phyloP scores from a whole-genome alignment of 1,140 invertebrate genomes.

The Frieseomelitta varia region DNA sequence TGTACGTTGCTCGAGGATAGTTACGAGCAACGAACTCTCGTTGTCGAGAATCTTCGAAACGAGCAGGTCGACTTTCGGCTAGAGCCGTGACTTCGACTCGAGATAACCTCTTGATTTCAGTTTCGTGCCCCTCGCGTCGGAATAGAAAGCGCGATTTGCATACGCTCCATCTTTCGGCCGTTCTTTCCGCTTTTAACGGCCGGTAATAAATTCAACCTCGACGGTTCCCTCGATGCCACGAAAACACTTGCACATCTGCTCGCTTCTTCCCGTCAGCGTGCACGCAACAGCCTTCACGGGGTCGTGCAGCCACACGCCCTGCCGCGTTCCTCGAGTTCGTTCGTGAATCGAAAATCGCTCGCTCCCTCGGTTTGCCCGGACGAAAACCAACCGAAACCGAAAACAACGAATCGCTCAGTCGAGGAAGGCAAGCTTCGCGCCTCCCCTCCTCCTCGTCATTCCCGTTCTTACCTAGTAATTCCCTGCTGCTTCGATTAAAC shows the following conservation, averaged over 20 bases:
- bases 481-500: neutral
- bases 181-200: neutral
- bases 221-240: neutral
- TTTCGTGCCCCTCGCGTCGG: neutral
- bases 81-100: too few relatives aligned
- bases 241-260: conserved; percentile 3
- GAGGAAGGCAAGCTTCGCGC: too few relatives aligned
- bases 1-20: neutral
- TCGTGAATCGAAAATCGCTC: neutral
- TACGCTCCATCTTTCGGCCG: conserved; percentile 5
- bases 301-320: neutral
- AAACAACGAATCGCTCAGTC: too few relatives aligned
- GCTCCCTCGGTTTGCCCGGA: too few relatives aligned
- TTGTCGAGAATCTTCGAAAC: neutral
- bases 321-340: neutral
- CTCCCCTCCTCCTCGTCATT: too few relatives aligned
- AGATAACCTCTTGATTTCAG: neutral
- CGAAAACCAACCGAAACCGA: too few relatives aligned
- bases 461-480: too few relatives aligned
- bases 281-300: conserved; percentile 23
- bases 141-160: neutral
- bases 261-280: neutral
- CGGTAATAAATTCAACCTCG: conserved; percentile 17
- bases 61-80: neutral
- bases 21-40: too few relatives aligned